Conservation (phyloP, 2,888 invertebrate genomes). For the Aradus depressus region DNA sequence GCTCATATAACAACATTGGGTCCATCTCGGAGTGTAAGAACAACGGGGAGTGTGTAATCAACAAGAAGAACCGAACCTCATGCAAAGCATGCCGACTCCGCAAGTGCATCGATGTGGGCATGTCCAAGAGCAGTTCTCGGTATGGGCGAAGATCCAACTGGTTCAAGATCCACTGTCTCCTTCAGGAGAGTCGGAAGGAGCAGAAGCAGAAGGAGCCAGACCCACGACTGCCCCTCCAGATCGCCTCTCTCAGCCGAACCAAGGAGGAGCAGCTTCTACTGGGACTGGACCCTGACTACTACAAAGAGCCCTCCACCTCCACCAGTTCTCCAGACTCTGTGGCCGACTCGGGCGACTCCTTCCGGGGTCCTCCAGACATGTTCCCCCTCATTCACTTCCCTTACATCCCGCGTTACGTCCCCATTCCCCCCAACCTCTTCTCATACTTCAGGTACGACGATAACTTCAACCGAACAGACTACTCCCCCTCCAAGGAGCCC, state of each 20-base stretch:
- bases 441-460: slow-evolving; percentile 21
- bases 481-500: slow-evolving; percentile 38
- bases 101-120: slow-evolving; percentile 77
- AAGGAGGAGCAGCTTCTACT: slow-evolving; percentile 26
- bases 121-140: slow-evolving; percentile 84
- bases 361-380: too few species aligned
- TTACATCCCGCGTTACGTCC: slow-evolving; percentile 13
- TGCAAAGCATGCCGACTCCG: slow-evolving; percentile 81
- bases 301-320: slow-evolving; percentile 47
- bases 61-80: slow-evolving; percentile 84
- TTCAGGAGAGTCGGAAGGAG: slow-evolving; percentile 79
- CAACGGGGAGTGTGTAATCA: slow-evolving; percentile 80
- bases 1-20: slow-evolving; percentile 80
- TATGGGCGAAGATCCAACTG: slow-evolving; percentile 84
- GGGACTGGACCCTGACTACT: slow-evolving; percentile 27
- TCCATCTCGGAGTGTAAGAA: slow-evolving; percentile 87
- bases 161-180: slow-evolving; percentile 85
- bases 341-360: slow-evolving; percentile 70
- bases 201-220: slow-evolving; percentile 31
- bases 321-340: slow-evolving; percentile 61
- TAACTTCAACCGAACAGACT: slow-evolving; percentile 31
- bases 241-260: slow-evolving; percentile 24
- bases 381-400: slow-evolving; percentile 13
- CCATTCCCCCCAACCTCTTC: slow-evolving; percentile 13
- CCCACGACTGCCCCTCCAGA: slow-evolving; percentile 22